Evolutionary conservation across 1,140 invertebrate genomes (phyloP).

Genomic region (Aphidius gifuensis): DNA sequence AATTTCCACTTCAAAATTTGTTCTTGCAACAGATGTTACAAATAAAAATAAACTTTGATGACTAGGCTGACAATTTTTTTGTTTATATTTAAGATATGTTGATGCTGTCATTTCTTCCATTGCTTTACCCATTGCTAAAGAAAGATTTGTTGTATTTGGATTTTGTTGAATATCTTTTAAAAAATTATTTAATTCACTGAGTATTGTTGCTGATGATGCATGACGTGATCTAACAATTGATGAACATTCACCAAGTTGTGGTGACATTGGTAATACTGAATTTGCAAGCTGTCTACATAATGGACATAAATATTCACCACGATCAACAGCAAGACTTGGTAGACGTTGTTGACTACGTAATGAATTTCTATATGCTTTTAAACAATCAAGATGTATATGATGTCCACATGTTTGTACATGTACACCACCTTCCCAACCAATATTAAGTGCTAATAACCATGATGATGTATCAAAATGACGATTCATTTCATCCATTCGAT

Average conservation of each 20-base stretch:
- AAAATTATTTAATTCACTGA: constrained; percentile 62
- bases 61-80: constrained; percentile 58
- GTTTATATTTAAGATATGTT: constrained; percentile 66
- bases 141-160: constrained; percentile 66
- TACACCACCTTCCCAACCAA: constrained; percentile 90
- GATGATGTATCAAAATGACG: constrained; percentile 74
- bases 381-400: constrained; percentile 90
- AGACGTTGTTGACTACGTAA: constrained; percentile 72
- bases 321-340: constrained; percentile 70
- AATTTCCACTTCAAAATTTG: constrained; percentile 89
- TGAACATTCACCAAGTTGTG: constrained; percentile 70
- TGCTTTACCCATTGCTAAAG: constrained; percentile 78
- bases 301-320: constrained; percentile 90
- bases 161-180: constrained; percentile 67
- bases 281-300: constrained; percentile 92
- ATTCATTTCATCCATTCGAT: constrained; percentile 67
- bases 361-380: constrained; percentile 83
- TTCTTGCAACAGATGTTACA: constrained; percentile 86
- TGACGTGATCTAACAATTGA: constrained; percentile 62
- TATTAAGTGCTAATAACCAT: constrained; percentile 81
- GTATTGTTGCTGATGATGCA: constrained; percentile 55
- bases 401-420: constrained; percentile 96
- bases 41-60: constrained; percentile 81
- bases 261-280: constrained; percentile 83
- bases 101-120: constrained; percentile 91